These are phyloP conservation scores for Chaetorhynchus papuensis DNA, from an alignment of 2,113 vertebrate genomes.

Conservation along the genomic window DNA sequence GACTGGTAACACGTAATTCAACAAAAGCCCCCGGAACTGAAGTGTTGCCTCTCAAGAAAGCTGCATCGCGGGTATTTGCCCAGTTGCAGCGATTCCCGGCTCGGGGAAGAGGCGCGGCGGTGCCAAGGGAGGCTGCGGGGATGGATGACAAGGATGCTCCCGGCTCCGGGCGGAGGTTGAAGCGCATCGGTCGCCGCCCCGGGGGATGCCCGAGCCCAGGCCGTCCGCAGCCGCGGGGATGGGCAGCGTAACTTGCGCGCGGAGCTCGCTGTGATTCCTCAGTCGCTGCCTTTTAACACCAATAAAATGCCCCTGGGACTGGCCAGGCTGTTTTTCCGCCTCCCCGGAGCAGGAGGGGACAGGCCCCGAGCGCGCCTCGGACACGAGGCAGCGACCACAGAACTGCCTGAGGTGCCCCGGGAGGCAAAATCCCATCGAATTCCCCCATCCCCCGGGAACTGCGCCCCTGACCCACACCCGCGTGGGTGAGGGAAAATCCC, in stretches of 20 bases:
- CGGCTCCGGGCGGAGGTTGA: background rate
- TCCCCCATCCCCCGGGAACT: background rate
- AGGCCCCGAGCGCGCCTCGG: background rate
- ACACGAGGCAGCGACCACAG: background rate
- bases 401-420: background rate
- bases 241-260: background rate
- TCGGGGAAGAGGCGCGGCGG: background rate
- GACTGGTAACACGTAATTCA: conserved; percentile 36
- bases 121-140: background rate
- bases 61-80: background rate
- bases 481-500: accelerated
- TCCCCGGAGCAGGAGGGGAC: background rate
- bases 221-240: background rate
- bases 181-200: background rate
- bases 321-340: background rate
- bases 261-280: background rate
- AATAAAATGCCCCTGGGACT: background rate
- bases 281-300: background rate
- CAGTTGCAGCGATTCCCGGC: background rate
- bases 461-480: too few species aligned
- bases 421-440: background rate
- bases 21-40: background rate
- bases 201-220: background rate
- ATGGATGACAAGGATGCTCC: background rate
- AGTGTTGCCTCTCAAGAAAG: background rate